Conservation (phyloP, 2,113 vertebrate species). For the Brachyhypopomus gauderio region DNA sequence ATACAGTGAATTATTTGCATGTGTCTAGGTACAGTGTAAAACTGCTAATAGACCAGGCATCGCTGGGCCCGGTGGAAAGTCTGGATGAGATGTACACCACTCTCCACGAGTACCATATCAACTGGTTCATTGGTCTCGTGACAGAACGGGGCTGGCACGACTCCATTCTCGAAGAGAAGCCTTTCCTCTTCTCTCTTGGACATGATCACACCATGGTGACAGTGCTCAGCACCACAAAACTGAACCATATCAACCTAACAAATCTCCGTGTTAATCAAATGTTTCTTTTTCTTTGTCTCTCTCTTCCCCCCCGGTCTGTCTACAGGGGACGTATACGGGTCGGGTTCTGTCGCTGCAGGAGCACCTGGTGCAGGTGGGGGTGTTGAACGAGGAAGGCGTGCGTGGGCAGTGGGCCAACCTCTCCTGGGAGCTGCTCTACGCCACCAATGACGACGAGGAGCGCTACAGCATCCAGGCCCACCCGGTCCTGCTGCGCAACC, state of each 20-base stretch:
- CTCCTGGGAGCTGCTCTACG: constrained; percentile 97
- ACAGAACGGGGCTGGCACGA: constrained; percentile 92
- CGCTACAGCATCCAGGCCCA: constrained; percentile 98
- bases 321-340: constrained; percentile 90
- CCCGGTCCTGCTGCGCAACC: constrained; percentile 88
- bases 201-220: constrained; percentile 93
- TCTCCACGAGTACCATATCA: constrained; percentile 87
- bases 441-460: constrained; percentile 96
- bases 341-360: constrained; percentile 93
- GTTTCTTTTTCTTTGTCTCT: too few relatives aligned
- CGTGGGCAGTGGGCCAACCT: constrained; percentile 97
- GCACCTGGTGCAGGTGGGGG: constrained; percentile 85
- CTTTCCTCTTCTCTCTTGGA: constrained; percentile 91
- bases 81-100: constrained; percentile 83
- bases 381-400: constrained; percentile 87
- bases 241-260: too few relatives aligned
- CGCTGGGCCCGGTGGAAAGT: constrained; percentile 86
- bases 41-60: constrained; percentile 94
- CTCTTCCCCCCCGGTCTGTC: constrained; percentile 22
- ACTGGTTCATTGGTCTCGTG: constrained; percentile 93
- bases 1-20: not conserved
- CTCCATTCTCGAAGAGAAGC: constrained; percentile 90
- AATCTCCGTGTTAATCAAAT: too few relatives aligned
- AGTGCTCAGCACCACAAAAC: not conserved
- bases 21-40: constrained; percentile 90